phyloP scores from a whole-genome alignment of 2,797 vertebrate genomes.

The Pagetopsis macropterus region DNA sequence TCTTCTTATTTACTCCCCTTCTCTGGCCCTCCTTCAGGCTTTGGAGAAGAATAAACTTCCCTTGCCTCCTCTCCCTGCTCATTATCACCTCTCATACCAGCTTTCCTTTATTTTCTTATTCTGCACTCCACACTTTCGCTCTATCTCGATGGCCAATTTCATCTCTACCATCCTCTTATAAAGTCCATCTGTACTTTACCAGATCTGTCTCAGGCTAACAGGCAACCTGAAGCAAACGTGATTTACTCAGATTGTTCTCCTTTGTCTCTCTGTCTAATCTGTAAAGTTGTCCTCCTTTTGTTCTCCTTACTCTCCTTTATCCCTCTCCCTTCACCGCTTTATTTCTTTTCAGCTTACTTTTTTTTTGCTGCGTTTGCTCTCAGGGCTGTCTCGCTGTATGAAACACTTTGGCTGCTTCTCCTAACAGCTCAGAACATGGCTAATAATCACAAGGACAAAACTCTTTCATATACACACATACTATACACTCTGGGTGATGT shows the following conservation, averaged over 20 bases:
- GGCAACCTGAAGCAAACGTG: constrained; percentile 6
- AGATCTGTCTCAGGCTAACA: background rate
- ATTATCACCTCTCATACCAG: constrained; percentile 37
- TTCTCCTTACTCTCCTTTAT: constrained; percentile 30
- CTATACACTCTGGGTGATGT: background rate
- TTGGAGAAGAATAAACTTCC: constrained; percentile 31
- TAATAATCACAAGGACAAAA: constrained; percentile 30
- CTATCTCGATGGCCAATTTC: constrained; percentile 8
- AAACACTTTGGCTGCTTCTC: constrained; percentile 20
- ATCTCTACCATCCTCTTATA: background rate
- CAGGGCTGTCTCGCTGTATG: constrained; percentile 19
- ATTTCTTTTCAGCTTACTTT: constrained; percentile 3
- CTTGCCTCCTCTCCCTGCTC: constrained; percentile 41
- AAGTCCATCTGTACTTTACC: background rate
- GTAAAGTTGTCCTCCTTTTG: constrained; percentile 52
- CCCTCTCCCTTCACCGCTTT: background rate
- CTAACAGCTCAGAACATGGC: constrained; percentile 12
- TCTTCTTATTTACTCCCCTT: constrained; percentile 36
- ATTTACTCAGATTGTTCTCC: constrained; percentile 6
- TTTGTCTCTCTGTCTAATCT: constrained; percentile 68
- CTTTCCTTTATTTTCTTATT: background rate
- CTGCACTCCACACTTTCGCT: background rate
- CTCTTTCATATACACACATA: background rate
- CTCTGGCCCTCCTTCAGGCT: constrained; percentile 41
- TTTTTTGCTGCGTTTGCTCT: constrained; percentile 18